Evolutionary conservation across 2,888 invertebrate species (phyloP).

Genomic region (Tholera decimalis): DNA sequence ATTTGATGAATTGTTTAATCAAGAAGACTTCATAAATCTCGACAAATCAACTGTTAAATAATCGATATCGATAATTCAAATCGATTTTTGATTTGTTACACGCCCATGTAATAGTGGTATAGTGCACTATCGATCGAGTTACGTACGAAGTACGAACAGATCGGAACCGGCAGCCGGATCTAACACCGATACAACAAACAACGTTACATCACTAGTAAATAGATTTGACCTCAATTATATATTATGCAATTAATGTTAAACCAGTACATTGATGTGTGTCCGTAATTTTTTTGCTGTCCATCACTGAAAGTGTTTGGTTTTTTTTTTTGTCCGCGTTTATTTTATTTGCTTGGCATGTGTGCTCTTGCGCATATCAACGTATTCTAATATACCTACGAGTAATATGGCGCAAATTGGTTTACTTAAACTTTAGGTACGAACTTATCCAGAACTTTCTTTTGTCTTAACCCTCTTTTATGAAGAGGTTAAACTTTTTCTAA

Average conservation of each 20-base stretch:
- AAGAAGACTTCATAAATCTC: constrained; percentile 11
- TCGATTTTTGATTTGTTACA: constrained; percentile 47
- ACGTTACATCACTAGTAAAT: constrained; percentile 75
- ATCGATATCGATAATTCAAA: constrained; percentile 53
- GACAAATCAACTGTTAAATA: constrained; percentile 40
- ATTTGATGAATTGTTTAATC: constrained; percentile 18
- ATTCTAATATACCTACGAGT: too few species aligned
- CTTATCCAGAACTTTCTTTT: too few species aligned
- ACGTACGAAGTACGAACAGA: constrained; percentile 67
- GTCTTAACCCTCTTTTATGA: not conserved
- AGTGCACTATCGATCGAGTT: constrained; percentile 60
- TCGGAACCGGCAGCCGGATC: constrained; percentile 80
- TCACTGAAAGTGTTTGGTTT: constrained; percentile 46
- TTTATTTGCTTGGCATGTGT: constrained; percentile 18
- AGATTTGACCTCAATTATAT: constrained; percentile 75
- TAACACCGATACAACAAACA: constrained; percentile 65
- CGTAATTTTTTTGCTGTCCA: constrained; percentile 48
- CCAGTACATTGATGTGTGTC: constrained; percentile 57
- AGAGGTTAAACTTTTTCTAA: too few species aligned
- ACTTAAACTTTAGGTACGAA: too few species aligned
- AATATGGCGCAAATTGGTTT: not conserved
- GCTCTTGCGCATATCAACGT: constrained; percentile 3
- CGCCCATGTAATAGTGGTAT: constrained; percentile 55
- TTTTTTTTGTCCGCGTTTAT: constrained; percentile 33
- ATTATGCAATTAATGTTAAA: constrained; percentile 72